Conservation (phyloP, 2,888 invertebrate species). For the Dendrolimus pini region DNA sequence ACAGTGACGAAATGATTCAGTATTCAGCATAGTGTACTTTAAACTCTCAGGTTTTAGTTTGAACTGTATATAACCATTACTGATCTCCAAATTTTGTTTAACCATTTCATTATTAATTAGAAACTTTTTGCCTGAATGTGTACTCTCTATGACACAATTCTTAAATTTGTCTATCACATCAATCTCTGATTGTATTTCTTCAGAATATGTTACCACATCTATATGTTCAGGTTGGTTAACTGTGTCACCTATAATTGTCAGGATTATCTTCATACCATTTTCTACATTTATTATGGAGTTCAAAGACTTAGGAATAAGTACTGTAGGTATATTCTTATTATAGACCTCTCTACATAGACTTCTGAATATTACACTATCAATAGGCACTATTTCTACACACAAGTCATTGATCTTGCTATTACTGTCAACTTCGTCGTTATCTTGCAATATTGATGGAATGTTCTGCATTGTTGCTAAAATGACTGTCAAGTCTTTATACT, state of each 20-base stretch:
- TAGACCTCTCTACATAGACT: constrained; percentile 59
- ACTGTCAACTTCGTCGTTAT: constrained; percentile 32
- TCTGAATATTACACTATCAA: constrained; percentile 56
- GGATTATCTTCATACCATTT: constrained; percentile 73
- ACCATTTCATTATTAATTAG: constrained; percentile 73
- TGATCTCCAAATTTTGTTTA: constrained; percentile 57
- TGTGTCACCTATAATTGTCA: constrained; percentile 57
- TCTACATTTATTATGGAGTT: constrained; percentile 71
- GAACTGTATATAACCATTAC: constrained; percentile 50
- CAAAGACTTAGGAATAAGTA: constrained; percentile 73
- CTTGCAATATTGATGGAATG: constrained; percentile 45
- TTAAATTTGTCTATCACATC: constrained; percentile 67
- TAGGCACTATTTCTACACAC: constrained; percentile 61
- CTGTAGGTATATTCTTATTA: constrained; percentile 55
- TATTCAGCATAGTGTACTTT: constrained; percentile 66
- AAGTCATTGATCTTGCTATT: constrained; percentile 43
- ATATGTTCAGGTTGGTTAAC: constrained; percentile 58
- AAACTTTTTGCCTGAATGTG: constrained; percentile 64
- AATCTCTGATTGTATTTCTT: constrained; percentile 39
- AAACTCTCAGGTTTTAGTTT: constrained; percentile 61
- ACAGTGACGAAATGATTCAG: constrained; percentile 69
- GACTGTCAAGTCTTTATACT: constrained; percentile 39
- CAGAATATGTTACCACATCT: constrained; percentile 67
- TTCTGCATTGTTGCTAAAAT: constrained; percentile 55
- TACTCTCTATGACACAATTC: constrained; percentile 63